phyloP scores from a whole-genome alignment of 2,888 invertebrate genomes.

The Parnassius mnemosyne region DNA sequence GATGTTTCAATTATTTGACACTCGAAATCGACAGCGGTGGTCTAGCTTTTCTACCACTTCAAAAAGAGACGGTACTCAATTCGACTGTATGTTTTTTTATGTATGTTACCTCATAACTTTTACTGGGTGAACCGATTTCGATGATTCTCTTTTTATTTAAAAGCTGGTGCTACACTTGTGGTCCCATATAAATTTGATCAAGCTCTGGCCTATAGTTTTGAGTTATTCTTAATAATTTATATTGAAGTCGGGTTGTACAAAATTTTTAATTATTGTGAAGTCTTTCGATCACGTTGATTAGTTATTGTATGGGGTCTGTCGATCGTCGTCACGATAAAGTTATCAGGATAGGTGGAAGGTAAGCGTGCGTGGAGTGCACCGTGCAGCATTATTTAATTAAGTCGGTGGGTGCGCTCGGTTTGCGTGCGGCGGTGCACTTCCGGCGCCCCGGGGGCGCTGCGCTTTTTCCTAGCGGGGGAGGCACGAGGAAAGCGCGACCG shows the following conservation, averaged over 20 bases:
- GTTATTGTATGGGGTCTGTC: neutral
- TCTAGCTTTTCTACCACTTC: no score
- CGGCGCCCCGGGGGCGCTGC: conserved; percentile 71
- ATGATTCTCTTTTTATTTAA: no score
- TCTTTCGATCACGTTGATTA: neutral
- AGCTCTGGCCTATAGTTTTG: no score
- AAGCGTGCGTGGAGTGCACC: conserved; percentile 33
- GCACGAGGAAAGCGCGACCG: conserved; percentile 73
- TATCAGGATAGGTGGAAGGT: conserved; percentile 28
- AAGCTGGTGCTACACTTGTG: no score
- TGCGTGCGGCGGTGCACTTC: conserved; percentile 77
- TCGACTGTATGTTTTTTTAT: no score
- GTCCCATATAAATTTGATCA: no score
- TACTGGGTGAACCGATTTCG: no score
- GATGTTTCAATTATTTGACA: neutral
- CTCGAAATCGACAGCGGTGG: neutral
- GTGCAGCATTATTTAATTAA: conserved; percentile 76
- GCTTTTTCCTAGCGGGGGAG: conserved; percentile 69
- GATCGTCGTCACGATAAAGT: neutral
- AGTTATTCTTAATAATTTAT: no score
- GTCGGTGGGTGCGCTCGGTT: conserved; percentile 73
- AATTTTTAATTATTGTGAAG: no score
- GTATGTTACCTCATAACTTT: no score
- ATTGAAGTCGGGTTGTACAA: no score
- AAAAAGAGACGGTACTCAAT: no score